Percentiles rank a stretch among this genome's conserved stretches.
Conservation (phyloP, 37 sponge, comb jelly and placozoan genomes). For the Amphimedon queenslandica region DNA sequence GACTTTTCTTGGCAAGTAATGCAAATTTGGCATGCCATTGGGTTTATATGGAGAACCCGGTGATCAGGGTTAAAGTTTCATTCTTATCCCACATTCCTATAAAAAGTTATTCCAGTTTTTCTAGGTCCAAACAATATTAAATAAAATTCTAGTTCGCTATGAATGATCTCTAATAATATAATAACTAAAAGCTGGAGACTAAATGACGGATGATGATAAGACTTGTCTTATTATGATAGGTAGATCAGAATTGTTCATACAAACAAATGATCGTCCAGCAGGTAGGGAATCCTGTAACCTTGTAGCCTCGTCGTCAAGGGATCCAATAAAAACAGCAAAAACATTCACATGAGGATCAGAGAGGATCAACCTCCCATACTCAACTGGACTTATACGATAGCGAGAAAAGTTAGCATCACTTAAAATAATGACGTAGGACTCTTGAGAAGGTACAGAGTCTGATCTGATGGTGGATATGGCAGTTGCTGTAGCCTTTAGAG, state of each 20-base stretch:
- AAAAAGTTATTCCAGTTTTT: too few species aligned
- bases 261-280: constrained; percentile 71
- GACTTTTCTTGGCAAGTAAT: too few species aligned
- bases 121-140: too few species aligned
- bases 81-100: too few species aligned
- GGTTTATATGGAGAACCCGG: too few species aligned
- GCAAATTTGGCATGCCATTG: too few species aligned
- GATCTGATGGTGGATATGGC: constrained; percentile 61
- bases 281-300: constrained; percentile 80
- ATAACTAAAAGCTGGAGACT: too few species aligned
- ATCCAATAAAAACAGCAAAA: constrained; percentile 90
- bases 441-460: constrained; percentile 68
- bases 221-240: constrained; percentile 81
- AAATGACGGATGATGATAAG: constrained; percentile 78
- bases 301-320: constrained; percentile 84
- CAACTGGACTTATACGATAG: constrained; percentile 68
- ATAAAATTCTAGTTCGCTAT: too few species aligned
- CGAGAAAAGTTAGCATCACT: constrained; percentile 94
- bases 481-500: constrained; percentile 66
- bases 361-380: constrained; percentile 56
- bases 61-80: too few species aligned
- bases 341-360: constrained; percentile 75
- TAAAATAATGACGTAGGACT: constrained; percentile 76
- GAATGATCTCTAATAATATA: too few species aligned
- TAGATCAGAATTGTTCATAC: constrained; percentile 85